These are phyloP conservation scores for Rhynchomys soricoides DNA, from an alignment of 2,113 vertebrate genomes.

Conservation along the genomic window DNA sequence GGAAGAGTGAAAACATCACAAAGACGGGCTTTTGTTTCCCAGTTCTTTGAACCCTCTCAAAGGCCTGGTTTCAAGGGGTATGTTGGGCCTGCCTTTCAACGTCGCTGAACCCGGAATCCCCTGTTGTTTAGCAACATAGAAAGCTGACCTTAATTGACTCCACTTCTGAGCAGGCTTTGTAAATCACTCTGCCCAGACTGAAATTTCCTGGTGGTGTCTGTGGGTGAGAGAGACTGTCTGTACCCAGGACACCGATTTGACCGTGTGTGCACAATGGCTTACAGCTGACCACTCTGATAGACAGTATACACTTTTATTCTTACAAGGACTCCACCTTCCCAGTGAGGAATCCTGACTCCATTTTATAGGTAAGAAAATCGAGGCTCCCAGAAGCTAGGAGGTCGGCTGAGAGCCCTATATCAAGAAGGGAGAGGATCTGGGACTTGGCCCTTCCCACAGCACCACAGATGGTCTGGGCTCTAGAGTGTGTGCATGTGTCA, in stretches of 20 bases:
- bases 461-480: background rate
- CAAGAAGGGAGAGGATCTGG: background rate
- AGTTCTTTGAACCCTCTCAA: constrained; percentile 96
- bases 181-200: constrained; percentile 85
- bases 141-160: constrained; percentile 99
- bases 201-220: constrained; percentile 61
- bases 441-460: background rate
- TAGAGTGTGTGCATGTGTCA: background rate
- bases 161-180: constrained; percentile 89
- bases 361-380: background rate
- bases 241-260: background rate
- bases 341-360: background rate
- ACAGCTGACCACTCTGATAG: background rate
- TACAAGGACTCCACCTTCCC: background rate
- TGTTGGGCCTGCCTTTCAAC: constrained; percentile 95
- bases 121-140: constrained; percentile 97
- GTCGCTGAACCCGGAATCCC: constrained; percentile 89
- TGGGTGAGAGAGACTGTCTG: background rate
- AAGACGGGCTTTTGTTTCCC: constrained; percentile 94
- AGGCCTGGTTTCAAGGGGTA: constrained; percentile 93
- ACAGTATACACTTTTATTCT: background rate
- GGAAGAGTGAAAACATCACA: constrained; percentile 94
- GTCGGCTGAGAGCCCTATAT: background rate
- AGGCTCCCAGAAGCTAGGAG: background rate
- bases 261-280: background rate